Evolutionary conservation across 2,888 invertebrate genomes (phyloP), one percentile per base, ranked within the genome.

Genomic region (Stegophylla sp.): DNA sequence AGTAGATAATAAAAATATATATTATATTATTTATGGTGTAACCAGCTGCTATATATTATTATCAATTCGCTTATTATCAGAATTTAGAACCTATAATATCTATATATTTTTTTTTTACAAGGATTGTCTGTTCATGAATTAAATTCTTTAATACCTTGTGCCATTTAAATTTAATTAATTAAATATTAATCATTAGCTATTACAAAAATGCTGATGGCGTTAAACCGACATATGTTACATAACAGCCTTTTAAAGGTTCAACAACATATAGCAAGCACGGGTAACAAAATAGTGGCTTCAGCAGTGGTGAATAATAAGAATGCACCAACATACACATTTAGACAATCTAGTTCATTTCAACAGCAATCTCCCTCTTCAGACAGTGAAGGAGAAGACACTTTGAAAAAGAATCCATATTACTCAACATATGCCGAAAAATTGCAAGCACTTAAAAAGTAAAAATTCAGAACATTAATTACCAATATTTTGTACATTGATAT

Each of bases 181-280:
- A 34, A 34, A 34, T n/a, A n/a, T n/a, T 43, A 48, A 48, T 56
- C 23, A 72, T 72, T 12, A 45, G 10, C 17, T 10, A 5, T 63
- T 4, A 15, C 48, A 34, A 76, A 53, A 41, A 76, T 66, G 75
- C 34, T 76, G 12, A 76, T 76, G 75, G 75, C 64, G 64, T 53
- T 76, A n/a, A 71, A 79, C 51, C 45, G 79, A 15, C 69, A 79
- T 51, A 48, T 79, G 26, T 61, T 79, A 7, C 48, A 61, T n/a
- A 61, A 79, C n/a, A 79, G 79, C 15, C 79, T 79, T 61, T 53
- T 76, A 13, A 76, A 76, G 34, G 51, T 76, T 76, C 75, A 76
- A 66, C 75, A 43, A 43, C 64, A 64, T 15, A 26, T 76, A 66
- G 41, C 53, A 17, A 26, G 51, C 1, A 41, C 64, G 0, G 10